A percentile compares a stretch with the other conserved stretches of the same genome.
Conservation (phyloP, 2,113 vertebrate species). For the Sclerurus mexicanus region DNA sequence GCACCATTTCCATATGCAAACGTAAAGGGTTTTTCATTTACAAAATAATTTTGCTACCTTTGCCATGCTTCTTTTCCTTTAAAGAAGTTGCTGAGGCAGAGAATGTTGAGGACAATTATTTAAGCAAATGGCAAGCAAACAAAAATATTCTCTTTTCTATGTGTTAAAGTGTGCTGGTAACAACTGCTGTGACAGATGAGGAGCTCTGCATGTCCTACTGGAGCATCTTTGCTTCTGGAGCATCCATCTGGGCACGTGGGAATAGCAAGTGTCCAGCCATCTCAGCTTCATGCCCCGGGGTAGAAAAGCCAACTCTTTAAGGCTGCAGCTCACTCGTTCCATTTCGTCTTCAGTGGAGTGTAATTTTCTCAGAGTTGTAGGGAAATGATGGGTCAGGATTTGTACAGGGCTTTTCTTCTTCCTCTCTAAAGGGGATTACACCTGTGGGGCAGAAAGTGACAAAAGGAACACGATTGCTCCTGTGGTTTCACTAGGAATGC, state of each 20-base stretch:
- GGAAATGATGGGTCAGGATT: not conserved
- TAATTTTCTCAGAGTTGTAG: not conserved
- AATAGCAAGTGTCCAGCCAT: not conserved
- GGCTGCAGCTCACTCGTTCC: not conserved
- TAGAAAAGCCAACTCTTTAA: not conserved
- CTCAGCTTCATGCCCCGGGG: not conserved
- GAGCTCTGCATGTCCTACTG: not conserved
- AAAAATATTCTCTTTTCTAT: accelerated
- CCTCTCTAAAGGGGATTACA: not conserved
- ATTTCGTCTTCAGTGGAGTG: not conserved
- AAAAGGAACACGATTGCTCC: not conserved
- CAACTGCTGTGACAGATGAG: accelerated
- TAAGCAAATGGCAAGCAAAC: not conserved
- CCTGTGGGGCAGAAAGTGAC: not conserved
- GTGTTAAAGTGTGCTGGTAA: not conserved
- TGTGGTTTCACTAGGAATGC: not conserved
- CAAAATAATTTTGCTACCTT: not conserved
- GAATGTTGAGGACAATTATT: not conserved
- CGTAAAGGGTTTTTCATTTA: accelerated
- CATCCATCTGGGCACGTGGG: accelerated
- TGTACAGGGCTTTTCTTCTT: not conserved
- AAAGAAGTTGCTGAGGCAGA: not conserved
- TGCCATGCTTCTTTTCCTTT: not conserved
- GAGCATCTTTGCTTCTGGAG: not conserved
- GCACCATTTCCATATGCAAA: not conserved